Conservation (phyloP, 2,888 invertebrate species). For the Pimpla rufipes region DNA sequence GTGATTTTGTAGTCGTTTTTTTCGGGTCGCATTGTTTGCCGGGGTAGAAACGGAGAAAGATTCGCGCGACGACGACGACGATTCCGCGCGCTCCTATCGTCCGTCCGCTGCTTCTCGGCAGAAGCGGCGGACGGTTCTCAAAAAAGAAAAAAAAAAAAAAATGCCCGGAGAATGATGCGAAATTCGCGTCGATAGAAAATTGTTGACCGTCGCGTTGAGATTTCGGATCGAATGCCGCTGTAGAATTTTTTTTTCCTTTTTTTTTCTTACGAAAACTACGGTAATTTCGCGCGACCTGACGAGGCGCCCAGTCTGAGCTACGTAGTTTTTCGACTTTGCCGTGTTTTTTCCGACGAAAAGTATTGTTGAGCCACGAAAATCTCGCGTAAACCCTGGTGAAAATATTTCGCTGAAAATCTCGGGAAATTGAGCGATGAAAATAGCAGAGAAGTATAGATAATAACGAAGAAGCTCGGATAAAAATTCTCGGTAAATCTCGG, state of each 20-base stretch:
- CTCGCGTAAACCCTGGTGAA: constrained; percentile 2
- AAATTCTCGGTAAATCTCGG: too few species aligned
- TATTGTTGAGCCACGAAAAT: constrained; percentile 16
- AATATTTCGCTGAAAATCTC: too few species aligned
- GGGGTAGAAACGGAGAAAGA: constrained; percentile 24
- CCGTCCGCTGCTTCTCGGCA: constrained; percentile 3
- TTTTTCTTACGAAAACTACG: background rate
- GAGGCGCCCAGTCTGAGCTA: background rate
- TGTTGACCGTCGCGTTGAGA: background rate
- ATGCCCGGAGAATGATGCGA: background rate
- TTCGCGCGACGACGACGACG: constrained; percentile 18
- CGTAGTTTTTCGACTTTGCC: background rate
- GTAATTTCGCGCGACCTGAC: background rate
- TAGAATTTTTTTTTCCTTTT: background rate
- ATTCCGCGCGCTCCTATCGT: background rate
- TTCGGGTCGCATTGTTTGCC: too few species aligned
- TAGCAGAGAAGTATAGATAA: too few species aligned
- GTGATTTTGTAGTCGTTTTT: too few species aligned
- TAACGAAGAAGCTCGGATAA: too few species aligned
- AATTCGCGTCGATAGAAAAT: background rate
- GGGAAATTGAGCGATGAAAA: too few species aligned
- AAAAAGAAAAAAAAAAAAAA: too few species aligned
- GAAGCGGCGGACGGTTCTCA: background rate
- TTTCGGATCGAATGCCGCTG: background rate
- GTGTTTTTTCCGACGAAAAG: constrained; percentile 1